Evolutionary conservation across 23 tunicate species (phyloP).

Genomic region (Ciona savignyi): DNA sequence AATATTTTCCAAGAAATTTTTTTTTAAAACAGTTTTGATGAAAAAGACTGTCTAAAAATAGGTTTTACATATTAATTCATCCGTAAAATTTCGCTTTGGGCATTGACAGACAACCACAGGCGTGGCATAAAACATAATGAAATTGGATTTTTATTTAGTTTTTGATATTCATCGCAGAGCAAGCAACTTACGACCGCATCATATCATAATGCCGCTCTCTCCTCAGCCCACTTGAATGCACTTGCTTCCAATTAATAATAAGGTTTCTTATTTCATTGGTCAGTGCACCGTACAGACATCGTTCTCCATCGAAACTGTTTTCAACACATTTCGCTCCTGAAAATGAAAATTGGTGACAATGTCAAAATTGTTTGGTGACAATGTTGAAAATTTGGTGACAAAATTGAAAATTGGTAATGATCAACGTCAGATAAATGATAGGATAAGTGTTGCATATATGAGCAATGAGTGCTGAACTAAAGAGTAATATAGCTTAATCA

Average conservation of each 20-base stretch:
- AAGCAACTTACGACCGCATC: slow-evolving; percentile 2
- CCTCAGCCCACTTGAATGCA: slow-evolving; percentile 9
- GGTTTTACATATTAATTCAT: too few relatives aligned
- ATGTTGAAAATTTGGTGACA: neutral
- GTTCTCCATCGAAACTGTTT: slow-evolving; percentile 66
- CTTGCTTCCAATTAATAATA: slow-evolving; percentile 52
- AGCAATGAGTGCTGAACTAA: too few relatives aligned
- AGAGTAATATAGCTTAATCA: too few relatives aligned
- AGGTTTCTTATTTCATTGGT: slow-evolving; percentile 51
- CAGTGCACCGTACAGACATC: slow-evolving; percentile 70
- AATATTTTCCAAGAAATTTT: too few relatives aligned
- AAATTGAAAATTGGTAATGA: neutral
- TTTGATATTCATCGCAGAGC: neutral
- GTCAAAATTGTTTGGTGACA: too few relatives aligned
- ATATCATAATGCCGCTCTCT: slow-evolving; percentile 43
- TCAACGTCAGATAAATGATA: neutral
- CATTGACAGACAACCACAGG: too few relatives aligned
- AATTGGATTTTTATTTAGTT: too few relatives aligned
- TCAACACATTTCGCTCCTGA: slow-evolving; percentile 39
- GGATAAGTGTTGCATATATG: too few relatives aligned
- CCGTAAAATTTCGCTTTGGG: too few relatives aligned
- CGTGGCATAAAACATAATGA: too few relatives aligned
- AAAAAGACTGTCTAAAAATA: too few relatives aligned
- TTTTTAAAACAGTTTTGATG: too few relatives aligned
- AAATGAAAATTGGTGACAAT: neutral